Evolutionary conservation across 1,140 invertebrate species (phyloP).

Genomic region (Yoshiicerus persimilis): DNA sequence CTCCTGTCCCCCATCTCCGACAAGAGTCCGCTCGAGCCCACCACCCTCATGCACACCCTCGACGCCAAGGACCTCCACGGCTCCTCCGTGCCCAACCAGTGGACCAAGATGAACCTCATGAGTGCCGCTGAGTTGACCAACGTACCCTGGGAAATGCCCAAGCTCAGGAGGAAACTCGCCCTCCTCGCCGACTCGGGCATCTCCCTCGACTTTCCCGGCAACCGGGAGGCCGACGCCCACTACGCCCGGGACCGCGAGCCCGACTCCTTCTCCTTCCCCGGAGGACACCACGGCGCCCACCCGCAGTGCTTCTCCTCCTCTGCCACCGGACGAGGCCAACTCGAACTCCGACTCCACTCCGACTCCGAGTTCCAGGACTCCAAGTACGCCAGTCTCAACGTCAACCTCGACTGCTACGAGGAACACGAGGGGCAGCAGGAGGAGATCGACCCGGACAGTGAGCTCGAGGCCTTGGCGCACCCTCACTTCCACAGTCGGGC

Average conservation of each 20-base stretch:
- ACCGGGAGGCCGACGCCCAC: neutral
- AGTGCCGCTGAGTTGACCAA: constrained; percentile 66
- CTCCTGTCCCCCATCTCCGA: constrained; percentile 83
- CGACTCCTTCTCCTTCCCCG: neutral
- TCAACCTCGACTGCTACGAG: neutral
- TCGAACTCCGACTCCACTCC: neutral
- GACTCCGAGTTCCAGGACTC: neutral
- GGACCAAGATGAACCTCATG: constrained; percentile 38
- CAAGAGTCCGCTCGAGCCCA: constrained; percentile 81
- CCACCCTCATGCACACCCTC: neutral
- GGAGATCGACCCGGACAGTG: neutral
- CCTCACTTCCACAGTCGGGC: neutral
- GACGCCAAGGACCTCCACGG: constrained; percentile 60
- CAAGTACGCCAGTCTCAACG: neutral
- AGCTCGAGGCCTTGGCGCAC: neutral
- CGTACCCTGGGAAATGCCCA: constrained; percentile 86
- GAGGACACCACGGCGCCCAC: neutral
- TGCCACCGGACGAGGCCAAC: neutral
- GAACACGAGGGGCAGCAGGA: neutral
- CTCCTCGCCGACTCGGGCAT: constrained; percentile 46
- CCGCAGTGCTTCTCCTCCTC: neutral
- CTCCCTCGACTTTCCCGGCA: constrained; percentile 32
- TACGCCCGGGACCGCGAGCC: neutral
- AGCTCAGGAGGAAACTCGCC: constrained; percentile 68
- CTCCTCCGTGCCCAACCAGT: constrained; percentile 3